Percentiles rank a stretch among this genome's conserved stretches.
Evolutionary conservation across 2,113 vertebrate species (phyloP).

Genomic region (Grallaria varia): DNA sequence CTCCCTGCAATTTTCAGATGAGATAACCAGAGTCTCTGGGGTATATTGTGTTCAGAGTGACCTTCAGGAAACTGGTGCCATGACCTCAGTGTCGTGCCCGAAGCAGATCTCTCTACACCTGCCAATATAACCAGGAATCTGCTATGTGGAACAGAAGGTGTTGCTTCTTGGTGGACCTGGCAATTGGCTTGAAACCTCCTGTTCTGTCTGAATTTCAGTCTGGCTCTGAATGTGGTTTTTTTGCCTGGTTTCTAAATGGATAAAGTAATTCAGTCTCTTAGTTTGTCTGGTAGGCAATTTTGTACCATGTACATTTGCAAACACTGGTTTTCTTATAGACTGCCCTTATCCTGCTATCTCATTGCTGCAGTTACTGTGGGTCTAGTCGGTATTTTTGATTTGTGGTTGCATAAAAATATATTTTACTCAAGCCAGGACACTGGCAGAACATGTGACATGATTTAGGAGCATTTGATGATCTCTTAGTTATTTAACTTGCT

Average conservation of each 20-base stretch:
- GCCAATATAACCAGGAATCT: slow-evolving; percentile 8
- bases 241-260: neutral
- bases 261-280: neutral
- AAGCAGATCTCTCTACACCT: neutral
- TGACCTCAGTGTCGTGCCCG: neutral
- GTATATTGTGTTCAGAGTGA: slow-evolving; percentile 4
- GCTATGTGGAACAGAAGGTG: neutral
- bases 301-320: neutral
- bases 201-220: neutral
- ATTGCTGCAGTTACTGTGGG: neutral
- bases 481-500: slow-evolving; percentile 43
- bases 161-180: slow-evolving; percentile 3
- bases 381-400: neutral
- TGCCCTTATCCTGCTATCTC: neutral
- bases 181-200: slow-evolving; percentile 19
- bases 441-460: neutral
- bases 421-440: neutral
- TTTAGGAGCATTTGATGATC: slow-evolving; percentile 5
- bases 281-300: slow-evolving; percentile 11
- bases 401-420: neutral
- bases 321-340: neutral
- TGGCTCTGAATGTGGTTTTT: neutral
- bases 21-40: neutral
- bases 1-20: neutral
- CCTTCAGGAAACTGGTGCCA: neutral